Evolutionary conservation across 2,797 vertebrate species (phyloP), one percentile per base, ranked within the genome.

Genomic region (Ceryle rudis): DNA sequence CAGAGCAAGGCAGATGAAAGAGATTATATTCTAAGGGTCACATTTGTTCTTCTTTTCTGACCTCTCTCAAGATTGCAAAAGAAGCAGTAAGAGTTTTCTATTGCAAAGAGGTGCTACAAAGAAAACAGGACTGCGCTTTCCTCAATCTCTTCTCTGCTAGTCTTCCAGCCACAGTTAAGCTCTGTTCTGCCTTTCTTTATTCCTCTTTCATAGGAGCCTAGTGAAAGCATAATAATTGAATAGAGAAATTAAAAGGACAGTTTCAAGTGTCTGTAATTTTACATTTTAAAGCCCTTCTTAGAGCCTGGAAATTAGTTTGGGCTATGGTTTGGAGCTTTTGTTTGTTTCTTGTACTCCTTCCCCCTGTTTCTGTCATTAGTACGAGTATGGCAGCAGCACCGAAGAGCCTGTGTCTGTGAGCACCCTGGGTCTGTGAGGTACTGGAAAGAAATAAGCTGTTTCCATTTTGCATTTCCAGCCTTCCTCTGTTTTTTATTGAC

Each of bases 1-100:
- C 93, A 95, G 92, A 94, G 90, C 95, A 95, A 90, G 95, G 72
- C 87, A 91, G 89, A 97, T 97, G 96, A 97, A 97, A 97, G 97
- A 97, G 92, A 97, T 96, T 95, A 95, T 96, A 97, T 97, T 97
- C 95, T 66, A 92, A 87, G 89, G 95, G 95, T 97, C 96, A 97
- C 93, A 92, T 96, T 97, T 95, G 82, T 96, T 96, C 97, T 94
- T 97, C 94, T 93, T 93, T 93, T 83, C 72, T 97, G 96, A 97
- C 96, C 97, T 97, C 96, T 97, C 94, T 96, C 92, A 97, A 97
- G 94, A 95, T 67, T 70, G 95, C 90, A 92, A 97, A 95, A 94
- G 92, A 96, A 92, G 83, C 15, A 1, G 65, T 77, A 86, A 73
- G 87, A 90, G n/a, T 91, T 91, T 96, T 95, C 95, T 93, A 71